Base-by-base conservation (phyloP, 2,797 vertebrate genomes). In the Acestrorhynchus altus region DNA sequence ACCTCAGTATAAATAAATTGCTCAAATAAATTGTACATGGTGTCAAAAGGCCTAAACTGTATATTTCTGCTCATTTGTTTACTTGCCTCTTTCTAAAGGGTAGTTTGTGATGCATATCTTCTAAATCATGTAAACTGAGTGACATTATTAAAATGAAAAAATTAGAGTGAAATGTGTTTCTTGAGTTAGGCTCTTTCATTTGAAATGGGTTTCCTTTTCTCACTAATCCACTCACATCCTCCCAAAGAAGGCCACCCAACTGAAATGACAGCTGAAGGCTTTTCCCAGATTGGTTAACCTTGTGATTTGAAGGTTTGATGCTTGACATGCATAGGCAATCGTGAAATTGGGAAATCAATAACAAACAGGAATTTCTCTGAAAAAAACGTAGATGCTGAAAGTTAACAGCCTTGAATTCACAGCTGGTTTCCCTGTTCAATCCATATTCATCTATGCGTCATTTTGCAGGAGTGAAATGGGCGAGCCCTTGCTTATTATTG, bases 401-500 rank as follows among this genome's bases (percentile, higher is more conserved):
- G 67, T 35, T 69, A 76, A 72, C 22, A 22, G 11, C 0, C 28
- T 5, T 16, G 56, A 59, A 59, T 59, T 59, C 26, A 59, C 56
- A 56, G n/a, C 57, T 78, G 56, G 0, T 26, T 13, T 51, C 28
- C 47, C 12, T 22, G 52, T 49, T 69, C 44, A n/a, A 52, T 69
- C 39, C 2, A 39, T 72, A 72, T 81, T 70, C 60, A 68, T 80
- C 11, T 68, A 47, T 46, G 12, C 31, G 10, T 47, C 65, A 35
- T 69, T 79, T 69, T 26, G 5, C 47, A 61, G 26, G 56, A 74
- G 39, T 66, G 51, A 67, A 67, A 75, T 13, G 57, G 28, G 22
- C 20, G 67, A 46, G 39, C 26, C 49, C 28, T 76, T 74, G 42
- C 40, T 71, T 51, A 79, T 81, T 76, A 77, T 49, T 59, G 51